Conservation (phyloP, 2,888 invertebrate species). For the Drosophila prolongata region DNA sequence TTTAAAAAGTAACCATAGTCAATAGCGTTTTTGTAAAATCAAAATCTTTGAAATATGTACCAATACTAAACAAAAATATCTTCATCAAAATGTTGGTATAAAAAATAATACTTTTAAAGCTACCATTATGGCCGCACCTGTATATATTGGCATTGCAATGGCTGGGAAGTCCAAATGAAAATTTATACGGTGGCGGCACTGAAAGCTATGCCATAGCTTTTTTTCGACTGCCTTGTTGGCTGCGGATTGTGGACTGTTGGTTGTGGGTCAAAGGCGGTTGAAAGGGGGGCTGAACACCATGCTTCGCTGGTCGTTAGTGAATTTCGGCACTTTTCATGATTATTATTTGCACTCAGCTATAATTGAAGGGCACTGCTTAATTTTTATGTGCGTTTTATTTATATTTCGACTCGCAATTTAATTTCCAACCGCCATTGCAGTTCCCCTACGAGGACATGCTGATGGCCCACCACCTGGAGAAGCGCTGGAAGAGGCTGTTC, state of each 20-base stretch:
- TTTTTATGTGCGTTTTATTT: slow-evolving; percentile 56
- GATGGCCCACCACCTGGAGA: slow-evolving; percentile 86
- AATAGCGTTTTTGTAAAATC: neutral
- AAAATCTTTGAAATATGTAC: neutral
- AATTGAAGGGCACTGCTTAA: slow-evolving; percentile 72
- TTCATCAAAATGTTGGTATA: too few relatives aligned
- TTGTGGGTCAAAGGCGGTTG: slow-evolving; percentile 1
- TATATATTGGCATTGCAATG: slow-evolving; percentile 34
- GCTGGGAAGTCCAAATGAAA: slow-evolving; percentile 59
- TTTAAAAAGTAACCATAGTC: too few relatives aligned
- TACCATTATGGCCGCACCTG: slow-evolving; percentile 4
- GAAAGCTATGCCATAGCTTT: slow-evolving; percentile 58
- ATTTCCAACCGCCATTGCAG: slow-evolving; percentile 54
- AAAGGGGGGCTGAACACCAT: slow-evolving; percentile 22
- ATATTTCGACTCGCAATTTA: slow-evolving; percentile 21
- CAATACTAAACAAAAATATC: too few relatives aligned
- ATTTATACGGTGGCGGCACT: slow-evolving; percentile 66
- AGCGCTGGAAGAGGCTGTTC: slow-evolving; percentile 89
- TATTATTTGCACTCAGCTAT: slow-evolving; percentile 77
- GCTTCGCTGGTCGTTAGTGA: slow-evolving; percentile 63
- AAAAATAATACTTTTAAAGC: neutral
- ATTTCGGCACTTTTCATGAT: slow-evolving; percentile 75
- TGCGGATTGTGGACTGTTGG: slow-evolving; percentile 24
- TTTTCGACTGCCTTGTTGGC: slow-evolving; percentile 21
- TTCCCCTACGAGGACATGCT: slow-evolving; percentile 84